Percentiles rank a stretch among this genome's conserved stretches.
phyloP scores from a whole-genome alignment of 1,140 invertebrate species.

The Bombus superbus region DNA sequence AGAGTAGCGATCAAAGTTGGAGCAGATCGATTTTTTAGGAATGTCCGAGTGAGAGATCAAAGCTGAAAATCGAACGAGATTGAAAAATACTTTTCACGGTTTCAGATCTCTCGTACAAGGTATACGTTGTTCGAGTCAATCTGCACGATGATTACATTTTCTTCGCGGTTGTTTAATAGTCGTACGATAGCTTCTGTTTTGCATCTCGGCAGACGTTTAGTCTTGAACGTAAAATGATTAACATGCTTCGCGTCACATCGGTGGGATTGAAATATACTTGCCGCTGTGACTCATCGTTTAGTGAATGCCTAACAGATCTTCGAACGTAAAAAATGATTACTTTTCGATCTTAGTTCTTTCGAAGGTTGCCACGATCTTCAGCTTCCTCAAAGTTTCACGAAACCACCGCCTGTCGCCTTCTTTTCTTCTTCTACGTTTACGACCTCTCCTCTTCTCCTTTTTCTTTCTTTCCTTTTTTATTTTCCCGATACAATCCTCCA shows the following conservation, averaged over 20 bases:
- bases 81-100: neutral
- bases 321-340: constrained; percentile 1
- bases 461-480: neutral
- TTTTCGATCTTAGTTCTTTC: neutral
- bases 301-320: neutral
- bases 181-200: neutral
- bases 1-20: too few relatives aligned
- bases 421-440: too few relatives aligned
- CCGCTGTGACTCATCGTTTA: constrained; percentile 29
- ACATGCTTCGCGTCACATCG: neutral
- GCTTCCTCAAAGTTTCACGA: neutral
- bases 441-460: too few relatives aligned
- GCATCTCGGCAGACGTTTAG: neutral
- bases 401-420: too few relatives aligned
- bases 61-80: neutral
- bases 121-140: neutral
- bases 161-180: neutral
- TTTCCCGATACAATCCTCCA: neutral
- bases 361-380: neutral
- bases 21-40: neutral
- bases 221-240: constrained; percentile 2
- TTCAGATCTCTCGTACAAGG: too few relatives aligned
- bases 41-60: neutral
- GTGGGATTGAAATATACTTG: neutral
- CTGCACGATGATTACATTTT: neutral